These are phyloP conservation scores for Eulemur macaco DNA, from an alignment of 2,113 vertebrate species.

Conservation along the genomic window DNA sequence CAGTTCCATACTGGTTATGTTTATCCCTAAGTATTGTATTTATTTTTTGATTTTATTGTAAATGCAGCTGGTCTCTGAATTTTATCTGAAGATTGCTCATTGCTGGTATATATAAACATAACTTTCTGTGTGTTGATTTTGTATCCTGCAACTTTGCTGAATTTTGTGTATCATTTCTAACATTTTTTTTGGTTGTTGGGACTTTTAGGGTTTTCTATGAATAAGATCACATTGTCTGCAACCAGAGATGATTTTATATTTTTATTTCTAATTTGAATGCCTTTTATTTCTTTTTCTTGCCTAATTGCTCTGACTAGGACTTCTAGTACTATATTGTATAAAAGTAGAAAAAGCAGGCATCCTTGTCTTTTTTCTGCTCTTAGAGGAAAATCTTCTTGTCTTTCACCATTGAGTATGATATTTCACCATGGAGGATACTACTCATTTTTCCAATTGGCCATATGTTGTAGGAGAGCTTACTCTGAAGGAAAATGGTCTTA, in stretches of 20 bases:
- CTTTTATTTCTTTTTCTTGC: background rate
- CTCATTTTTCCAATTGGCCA: background rate
- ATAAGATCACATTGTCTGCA: background rate
- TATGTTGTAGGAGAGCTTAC: background rate
- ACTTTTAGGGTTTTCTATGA: background rate
- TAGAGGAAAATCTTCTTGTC: background rate
- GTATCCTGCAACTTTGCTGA: background rate
- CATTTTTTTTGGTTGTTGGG: background rate
- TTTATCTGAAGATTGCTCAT: background rate
- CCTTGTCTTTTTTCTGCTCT: background rate
- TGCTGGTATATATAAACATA: background rate
- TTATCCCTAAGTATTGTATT: background rate
- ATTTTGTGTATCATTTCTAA: background rate
- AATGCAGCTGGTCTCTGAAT: background rate
- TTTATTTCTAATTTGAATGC: background rate
- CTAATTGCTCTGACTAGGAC: background rate
- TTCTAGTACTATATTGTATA: background rate
- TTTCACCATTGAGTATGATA: background rate
- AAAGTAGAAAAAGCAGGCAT: background rate
- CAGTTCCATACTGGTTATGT: background rate
- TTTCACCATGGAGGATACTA: background rate
- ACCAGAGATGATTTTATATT: background rate
- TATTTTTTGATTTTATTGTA: background rate
- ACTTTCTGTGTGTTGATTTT: background rate
- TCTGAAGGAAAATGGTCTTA: constrained; percentile 13